Base-by-base conservation (phyloP, 2,113 vertebrate genomes). In the Mus spicilegus region DNA sequence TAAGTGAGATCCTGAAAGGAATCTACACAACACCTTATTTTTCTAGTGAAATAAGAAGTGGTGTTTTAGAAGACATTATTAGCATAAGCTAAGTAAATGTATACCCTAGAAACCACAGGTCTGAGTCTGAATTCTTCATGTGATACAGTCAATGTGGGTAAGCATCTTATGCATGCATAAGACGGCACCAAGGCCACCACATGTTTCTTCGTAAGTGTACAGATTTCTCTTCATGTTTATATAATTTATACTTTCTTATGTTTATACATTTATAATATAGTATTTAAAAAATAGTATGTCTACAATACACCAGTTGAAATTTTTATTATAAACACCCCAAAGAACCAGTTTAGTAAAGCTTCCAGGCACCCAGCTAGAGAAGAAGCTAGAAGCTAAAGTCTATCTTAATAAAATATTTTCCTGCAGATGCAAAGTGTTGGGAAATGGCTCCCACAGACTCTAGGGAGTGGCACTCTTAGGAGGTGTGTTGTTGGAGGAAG, bases 321-420 rank as follows among this genome's bases (percentile, higher is more conserved):
- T 19, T 76, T 65, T 84, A 69, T 36, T 36, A 91, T 42, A 58
- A 76, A 76, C 7, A 33, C 49, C 67, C 67, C 67, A 89, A 87
- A 42, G 39, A 76, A 96, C 51, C 16, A 76, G 77, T 36, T 63
- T 75, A n/a, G n/a, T 39, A 81, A 81, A 51, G 42, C 39, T 88
- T 73, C 72, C 67, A 24, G 39, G 56, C 54, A 87, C 33, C 77
- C 72, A 51, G 78, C 6, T 88, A 33, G 75, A 93, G 81, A 84
- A 84, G 54, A 19, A 42, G 33, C 0, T 86, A n/a, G 58, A 86
- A 93, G 63, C 51, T 77, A 16, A 85, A 91, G 33, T 9, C 77
- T 65, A 80, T 33, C 12, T 28, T 42, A 89, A 69, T 78, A 26
- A 91, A 80, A 84, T 93, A 89, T 82, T 69, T 76, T 63, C 77